A percentile compares a stretch with the other conserved stretches of the same genome.
Evolutionary conservation across 1,140 invertebrate species (phyloP).

Genomic region (Hesperophylax magnus): DNA sequence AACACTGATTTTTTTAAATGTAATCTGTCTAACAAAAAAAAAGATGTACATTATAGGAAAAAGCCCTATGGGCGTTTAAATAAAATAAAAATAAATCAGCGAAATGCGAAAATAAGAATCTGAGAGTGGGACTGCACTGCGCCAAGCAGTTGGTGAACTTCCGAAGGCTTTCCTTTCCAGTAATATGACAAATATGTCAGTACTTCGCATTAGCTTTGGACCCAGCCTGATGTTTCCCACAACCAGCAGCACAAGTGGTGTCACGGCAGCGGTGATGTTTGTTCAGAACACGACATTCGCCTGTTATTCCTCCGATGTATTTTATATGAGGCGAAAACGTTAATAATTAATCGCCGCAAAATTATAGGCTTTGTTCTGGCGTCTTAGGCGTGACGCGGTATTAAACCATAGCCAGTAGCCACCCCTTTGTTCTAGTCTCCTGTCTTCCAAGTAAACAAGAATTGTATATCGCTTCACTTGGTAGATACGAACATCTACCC

Average conservation of each 20-base stretch:
- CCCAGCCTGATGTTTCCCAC: background rate
- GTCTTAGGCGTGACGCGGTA: background rate
- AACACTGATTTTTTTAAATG: too few relatives aligned
- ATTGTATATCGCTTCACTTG: background rate
- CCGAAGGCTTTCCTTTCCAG: too few relatives aligned
- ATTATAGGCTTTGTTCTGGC: conserved; percentile 41
- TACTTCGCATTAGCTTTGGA: background rate
- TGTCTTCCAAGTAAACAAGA: background rate
- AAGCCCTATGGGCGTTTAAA: too few relatives aligned
- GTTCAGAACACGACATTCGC: background rate
- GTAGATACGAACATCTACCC: background rate
- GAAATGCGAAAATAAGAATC: too few relatives aligned
- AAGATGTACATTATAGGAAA: too few relatives aligned
- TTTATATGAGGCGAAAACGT: conserved; percentile 47
- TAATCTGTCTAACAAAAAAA: too few relatives aligned
- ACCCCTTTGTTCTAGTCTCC: background rate
- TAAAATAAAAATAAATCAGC: too few relatives aligned
- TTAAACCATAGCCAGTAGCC: background rate
- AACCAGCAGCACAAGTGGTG: too few relatives aligned
- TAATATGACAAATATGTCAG: background rate
- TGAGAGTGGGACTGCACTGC: too few relatives aligned
- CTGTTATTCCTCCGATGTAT: conserved; percentile 51
- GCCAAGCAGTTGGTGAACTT: too few relatives aligned
- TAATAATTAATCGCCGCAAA: conserved; percentile 40
- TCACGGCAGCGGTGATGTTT: too few relatives aligned